These are phyloP conservation scores for Drosophila lini DNA, from an alignment of 1,140 invertebrate species.

Conservation along the genomic window DNA sequence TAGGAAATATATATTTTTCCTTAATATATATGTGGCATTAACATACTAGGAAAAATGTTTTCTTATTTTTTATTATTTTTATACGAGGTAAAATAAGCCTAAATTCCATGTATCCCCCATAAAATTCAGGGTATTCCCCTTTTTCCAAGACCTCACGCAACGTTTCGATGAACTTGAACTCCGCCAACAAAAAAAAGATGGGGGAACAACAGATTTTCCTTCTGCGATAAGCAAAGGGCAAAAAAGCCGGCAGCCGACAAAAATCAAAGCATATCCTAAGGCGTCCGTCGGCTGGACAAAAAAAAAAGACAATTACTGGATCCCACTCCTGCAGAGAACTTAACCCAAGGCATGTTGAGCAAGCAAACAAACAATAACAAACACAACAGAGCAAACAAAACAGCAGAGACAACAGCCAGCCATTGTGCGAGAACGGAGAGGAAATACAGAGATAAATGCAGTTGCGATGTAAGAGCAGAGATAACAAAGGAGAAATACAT, in stretches of 20 bases:
- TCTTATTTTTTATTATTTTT: not conserved
- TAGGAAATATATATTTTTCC: too few relatives aligned
- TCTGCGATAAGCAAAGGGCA: slow-evolving; percentile 32
- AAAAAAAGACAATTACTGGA: slow-evolving; percentile 52
- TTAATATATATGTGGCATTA: too few relatives aligned
- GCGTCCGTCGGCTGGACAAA: slow-evolving; percentile 37
- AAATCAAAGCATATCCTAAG: slow-evolving; percentile 69
- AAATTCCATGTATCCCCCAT: not conserved
- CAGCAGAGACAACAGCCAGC: slow-evolving; percentile 28
- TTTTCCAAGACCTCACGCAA: slow-evolving; percentile 34
- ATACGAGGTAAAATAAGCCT: not conserved
- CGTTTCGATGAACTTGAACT: slow-evolving; percentile 62
- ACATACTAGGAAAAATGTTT: too few relatives aligned
- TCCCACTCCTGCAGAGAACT: slow-evolving; percentile 6
- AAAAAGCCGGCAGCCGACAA: slow-evolving; percentile 23
- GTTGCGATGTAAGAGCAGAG: slow-evolving; percentile 28
- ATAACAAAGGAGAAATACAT: slow-evolving; percentile 30
- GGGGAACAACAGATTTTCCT: slow-evolving; percentile 25
- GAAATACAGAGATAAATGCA: slow-evolving; percentile 39
- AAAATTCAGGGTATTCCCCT: not conserved
- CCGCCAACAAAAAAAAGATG: not conserved
- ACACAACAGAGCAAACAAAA: slow-evolving; percentile 44
- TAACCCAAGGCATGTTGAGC: slow-evolving; percentile 42
- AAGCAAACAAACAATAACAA: slow-evolving; percentile 68
- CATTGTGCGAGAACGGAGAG: slow-evolving; percentile 46